Evolutionary conservation across 2,888 invertebrate genomes (phyloP).

Genomic region (Trimorus sp.): DNA sequence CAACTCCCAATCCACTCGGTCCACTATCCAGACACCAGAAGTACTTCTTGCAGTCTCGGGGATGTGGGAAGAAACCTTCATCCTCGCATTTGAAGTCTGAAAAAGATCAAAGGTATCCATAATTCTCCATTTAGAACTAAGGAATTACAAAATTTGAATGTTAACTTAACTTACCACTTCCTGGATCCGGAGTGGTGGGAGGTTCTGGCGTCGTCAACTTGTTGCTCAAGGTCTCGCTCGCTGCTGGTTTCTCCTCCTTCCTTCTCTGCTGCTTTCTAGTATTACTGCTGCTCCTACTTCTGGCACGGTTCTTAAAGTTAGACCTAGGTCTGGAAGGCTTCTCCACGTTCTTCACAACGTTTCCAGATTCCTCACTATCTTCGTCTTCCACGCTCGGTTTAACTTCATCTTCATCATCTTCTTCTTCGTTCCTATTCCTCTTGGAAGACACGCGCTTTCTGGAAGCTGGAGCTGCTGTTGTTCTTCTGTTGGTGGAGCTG

Average conservation of each 20-base stretch:
- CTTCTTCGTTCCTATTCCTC: slow-evolving; percentile 67
- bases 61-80: slow-evolving; percentile 96
- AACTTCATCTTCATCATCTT: slow-evolving; percentile 60
- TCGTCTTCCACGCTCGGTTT: slow-evolving; percentile 59
- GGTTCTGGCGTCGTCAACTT: slow-evolving; percentile 87
- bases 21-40: slow-evolving; percentile 97
- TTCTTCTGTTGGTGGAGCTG: slow-evolving; percentile 64
- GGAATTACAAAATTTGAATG: neutral
- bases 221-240: slow-evolving; percentile 81
- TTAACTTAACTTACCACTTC: slow-evolving; percentile 84
- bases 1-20: slow-evolving; percentile 93
- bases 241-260: slow-evolving; percentile 75
- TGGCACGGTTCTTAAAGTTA: slow-evolving; percentile 70
- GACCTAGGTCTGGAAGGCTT: slow-evolving; percentile 65
- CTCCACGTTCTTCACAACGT: slow-evolving; percentile 67
- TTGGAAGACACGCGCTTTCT: slow-evolving; percentile 67
- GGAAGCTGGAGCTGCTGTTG: slow-evolving; percentile 66
- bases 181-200: slow-evolving; percentile 95
- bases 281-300: slow-evolving; percentile 71
- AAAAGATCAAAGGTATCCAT: neutral
- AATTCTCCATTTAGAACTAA: neutral
- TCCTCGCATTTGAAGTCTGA: slow-evolving; percentile 95
- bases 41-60: slow-evolving; percentile 96
- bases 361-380: slow-evolving; percentile 66
- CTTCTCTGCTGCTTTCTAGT: slow-evolving; percentile 70